Percentiles rank a stretch among this genome's conserved stretches.
Conservation (phyloP, 2,797 vertebrate genomes). For the Monodelphis domestica region DNA sequence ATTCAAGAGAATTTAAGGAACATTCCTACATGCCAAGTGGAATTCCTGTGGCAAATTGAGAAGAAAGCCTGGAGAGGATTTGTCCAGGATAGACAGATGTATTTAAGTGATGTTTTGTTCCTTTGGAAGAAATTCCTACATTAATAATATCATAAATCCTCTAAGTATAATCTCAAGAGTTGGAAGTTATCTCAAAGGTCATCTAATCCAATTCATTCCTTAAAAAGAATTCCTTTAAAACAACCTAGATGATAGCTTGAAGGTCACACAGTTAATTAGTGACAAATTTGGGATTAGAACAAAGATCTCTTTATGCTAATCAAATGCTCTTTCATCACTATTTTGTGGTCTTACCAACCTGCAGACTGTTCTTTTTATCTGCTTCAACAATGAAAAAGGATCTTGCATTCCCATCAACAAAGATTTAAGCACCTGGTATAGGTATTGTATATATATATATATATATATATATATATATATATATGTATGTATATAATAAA, state of each 20-base stretch:
- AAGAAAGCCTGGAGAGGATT: too few species aligned
- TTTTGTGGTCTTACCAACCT: not conserved
- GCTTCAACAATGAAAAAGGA: not conserved
- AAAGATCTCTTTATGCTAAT: not conserved
- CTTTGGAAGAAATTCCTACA: not conserved
- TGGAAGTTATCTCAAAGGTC: not conserved
- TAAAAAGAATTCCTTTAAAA: not conserved
- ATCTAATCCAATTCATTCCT: not conserved
- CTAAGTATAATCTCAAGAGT: not conserved
- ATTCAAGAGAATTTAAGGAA: not conserved
- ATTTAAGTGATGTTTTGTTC: not conserved
- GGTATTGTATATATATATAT: too few species aligned
- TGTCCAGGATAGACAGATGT: not conserved
- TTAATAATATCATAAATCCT: not conserved
- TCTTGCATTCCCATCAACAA: not conserved
- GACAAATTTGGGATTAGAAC: not conserved
- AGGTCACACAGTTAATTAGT: not conserved
- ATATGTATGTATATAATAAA: too few species aligned
- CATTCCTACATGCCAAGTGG: not conserved
- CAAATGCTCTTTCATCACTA: not conserved
- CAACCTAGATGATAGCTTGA: not conserved
- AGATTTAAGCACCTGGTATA: not conserved
- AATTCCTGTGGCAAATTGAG: not conserved
- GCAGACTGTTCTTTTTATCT: not conserved
- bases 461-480: too few species aligned